Evolutionary conservation across 1,140 invertebrate genomes (phyloP).

Genomic region (Andricus grossulariae): DNA sequence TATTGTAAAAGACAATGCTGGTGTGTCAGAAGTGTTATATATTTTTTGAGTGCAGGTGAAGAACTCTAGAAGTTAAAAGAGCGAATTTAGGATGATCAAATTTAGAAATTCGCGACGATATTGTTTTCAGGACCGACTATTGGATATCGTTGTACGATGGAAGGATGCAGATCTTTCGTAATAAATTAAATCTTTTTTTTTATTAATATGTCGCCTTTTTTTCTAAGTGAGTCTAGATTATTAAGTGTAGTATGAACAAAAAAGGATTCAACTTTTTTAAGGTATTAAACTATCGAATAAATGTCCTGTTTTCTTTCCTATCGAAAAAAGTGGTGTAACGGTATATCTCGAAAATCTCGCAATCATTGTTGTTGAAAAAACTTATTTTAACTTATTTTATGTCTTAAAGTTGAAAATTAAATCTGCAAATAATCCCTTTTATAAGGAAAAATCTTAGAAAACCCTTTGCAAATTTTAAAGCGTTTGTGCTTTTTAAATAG

Average conservation of each 20-base stretch:
- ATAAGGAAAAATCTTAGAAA: no score
- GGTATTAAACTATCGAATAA: no score
- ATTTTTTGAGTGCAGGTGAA: conserved; percentile 4
- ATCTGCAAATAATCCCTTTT: no score
- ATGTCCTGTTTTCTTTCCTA: no score
- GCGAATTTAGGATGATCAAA: neutral
- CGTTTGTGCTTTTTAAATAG: no score
- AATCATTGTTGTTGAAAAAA: no score
- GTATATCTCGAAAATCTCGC: no score
- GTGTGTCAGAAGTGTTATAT: conserved; percentile 11
- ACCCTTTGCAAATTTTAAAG: no score
- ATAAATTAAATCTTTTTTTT: conserved; percentile 39
- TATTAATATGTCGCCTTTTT: neutral
- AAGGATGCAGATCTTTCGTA: conserved; percentile 10
- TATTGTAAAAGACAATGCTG: conserved; percentile 28
- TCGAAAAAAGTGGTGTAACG: no score
- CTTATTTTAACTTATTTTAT: no score
- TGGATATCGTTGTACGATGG: conserved; percentile 32
- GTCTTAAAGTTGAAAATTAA: no score
- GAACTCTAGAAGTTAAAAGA: neutral
- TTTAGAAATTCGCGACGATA: neutral
- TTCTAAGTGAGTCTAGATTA: neutral
- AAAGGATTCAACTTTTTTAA: no score
- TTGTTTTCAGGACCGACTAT: conserved; percentile 23
- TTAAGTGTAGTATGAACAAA: neutral